Base-by-base conservation (phyloP, 2,888 invertebrate genomes). In the Philonicus albiceps region DNA sequence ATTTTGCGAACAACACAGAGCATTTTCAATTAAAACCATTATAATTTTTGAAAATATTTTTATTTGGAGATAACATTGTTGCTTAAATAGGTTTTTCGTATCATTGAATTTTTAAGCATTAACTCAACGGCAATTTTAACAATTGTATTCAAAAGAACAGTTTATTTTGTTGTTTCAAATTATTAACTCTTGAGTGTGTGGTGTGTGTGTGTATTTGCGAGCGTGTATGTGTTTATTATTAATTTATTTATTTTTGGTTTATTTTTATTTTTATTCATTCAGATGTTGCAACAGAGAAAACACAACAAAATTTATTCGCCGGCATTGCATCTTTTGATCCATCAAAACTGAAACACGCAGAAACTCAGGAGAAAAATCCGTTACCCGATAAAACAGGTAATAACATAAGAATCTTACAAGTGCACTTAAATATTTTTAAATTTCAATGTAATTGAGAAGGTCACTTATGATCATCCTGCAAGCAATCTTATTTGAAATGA, bases 381-480 rank as follows among this genome's bases (percentile, higher is more conserved):
- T 95, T 98, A 90, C 98, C 98, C 75, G 97, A 97, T 92, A 97
- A 97, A 95, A 96, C 97, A 94, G 97, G 98, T 98, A 94, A 91
- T 90, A 13, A 55, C 55, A n/a, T 83, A 22, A 27, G 2, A 27
- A 64, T 16, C 16, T 6, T 6, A 49, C 49, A n/a, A 49, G n/a
- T 49, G 3, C 6, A 19, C 49, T 19, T 16, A n/a, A 19, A n/a
- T 3, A 1, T 49, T 16, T 49, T 49, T 49, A n/a, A 6, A 16
- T 49, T 37, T 37, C 2, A 37, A 19, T 49, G 4, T 49, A 19
- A 49, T 49, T 49, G n/a, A 49, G 40, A 13, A n/a, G n/a, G n/a
- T 31, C 16, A 43, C 40, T 43, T 40, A 40, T 40, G 40, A 34
- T 34, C 40, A n/a, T n/a, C 2, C 16, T 43, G 3, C 16, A 43